Evolutionary conservation across 1,140 invertebrate genomes (phyloP).

Genomic region (Telenomus remus): DNA sequence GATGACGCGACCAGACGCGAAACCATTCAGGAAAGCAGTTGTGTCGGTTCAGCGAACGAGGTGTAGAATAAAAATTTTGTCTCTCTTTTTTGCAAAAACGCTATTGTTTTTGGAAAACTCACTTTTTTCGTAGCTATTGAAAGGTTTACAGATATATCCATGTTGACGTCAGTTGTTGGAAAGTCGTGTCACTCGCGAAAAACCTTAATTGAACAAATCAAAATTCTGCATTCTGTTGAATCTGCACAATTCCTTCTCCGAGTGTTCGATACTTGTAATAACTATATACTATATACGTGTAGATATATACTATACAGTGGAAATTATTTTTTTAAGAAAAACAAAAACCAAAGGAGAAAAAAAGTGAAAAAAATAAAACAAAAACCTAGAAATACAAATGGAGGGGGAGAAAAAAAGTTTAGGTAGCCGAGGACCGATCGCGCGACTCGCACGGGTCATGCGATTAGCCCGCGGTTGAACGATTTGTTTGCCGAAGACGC

Average conservation of each 20-base stretch:
- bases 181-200: conserved; percentile 29
- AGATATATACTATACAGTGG: conserved; percentile 56
- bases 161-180: conserved; percentile 30
- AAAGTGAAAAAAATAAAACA: conserved; percentile 21
- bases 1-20: conserved; percentile 56
- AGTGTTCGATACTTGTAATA: conserved; percentile 60
- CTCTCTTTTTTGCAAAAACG: too few species aligned
- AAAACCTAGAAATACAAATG: too few species aligned
- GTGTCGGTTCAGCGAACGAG: conserved; percentile 56
- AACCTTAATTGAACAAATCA: conserved; percentile 12
- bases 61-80: not conserved
- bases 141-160: conserved; percentile 25
- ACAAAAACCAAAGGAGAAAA: conserved; percentile 37
- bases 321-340: conserved; percentile 62
- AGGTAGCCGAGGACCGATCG: too few species aligned
- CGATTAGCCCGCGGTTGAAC: conserved; percentile 20
- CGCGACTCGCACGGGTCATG: too few species aligned
- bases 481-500: conserved; percentile 52
- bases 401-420: too few species aligned
- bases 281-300: conserved; percentile 58
- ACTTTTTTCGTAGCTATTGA: not conserved
- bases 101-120: too few species aligned
- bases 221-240: conserved; percentile 55
- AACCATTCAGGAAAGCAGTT: conserved; percentile 57
- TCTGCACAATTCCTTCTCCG: conserved; percentile 57